These are phyloP conservation scores for Triplophysa yarkandensis DNA, from an alignment of 2,797 vertebrate genomes.

Conservation along the genomic window DNA sequence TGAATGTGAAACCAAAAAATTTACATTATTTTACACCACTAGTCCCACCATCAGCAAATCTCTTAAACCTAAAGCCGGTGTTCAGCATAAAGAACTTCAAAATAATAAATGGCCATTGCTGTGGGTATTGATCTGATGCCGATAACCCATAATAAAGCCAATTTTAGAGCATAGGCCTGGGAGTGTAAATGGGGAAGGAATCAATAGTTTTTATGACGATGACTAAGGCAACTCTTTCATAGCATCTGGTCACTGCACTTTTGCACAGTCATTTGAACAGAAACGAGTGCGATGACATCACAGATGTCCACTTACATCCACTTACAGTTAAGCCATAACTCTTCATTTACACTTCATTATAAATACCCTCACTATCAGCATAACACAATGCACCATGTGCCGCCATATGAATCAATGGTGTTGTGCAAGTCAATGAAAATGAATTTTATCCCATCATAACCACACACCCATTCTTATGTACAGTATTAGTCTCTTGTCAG, in stretches of 20 bases:
- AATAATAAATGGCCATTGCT: slow-evolving; percentile 2
- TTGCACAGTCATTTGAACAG: not conserved
- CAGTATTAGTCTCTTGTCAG: slow-evolving; percentile 20
- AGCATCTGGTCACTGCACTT: not conserved
- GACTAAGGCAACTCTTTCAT: slow-evolving; percentile 8
- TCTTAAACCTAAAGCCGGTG: not conserved
- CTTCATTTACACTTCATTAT: slow-evolving; percentile 13
- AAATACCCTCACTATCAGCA: not conserved
- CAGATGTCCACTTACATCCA: not conserved
- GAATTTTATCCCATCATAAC: not conserved
- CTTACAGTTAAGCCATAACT: not conserved
- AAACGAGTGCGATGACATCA: not conserved
- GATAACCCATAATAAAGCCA: slow-evolving; percentile 25
- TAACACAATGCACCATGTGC: not conserved
- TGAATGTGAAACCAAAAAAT: too few relatives aligned
- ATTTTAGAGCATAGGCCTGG: slow-evolving; percentile 3
- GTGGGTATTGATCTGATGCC: slow-evolving; percentile 4
- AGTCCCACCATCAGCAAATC: slow-evolving; percentile 2
- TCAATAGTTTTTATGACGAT: slow-evolving; percentile 33
- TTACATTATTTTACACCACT: not conserved
- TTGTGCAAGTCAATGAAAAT: slow-evolving; percentile 15
- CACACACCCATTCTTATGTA: not conserved
- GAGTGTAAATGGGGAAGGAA: slow-evolving; percentile 1
- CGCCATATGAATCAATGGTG: slow-evolving; percentile 28
- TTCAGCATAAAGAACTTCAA: slow-evolving; percentile 2